Evolutionary conservation across 2,113 vertebrate genomes (phyloP).

Genomic region (Sturnus vulgaris): DNA sequence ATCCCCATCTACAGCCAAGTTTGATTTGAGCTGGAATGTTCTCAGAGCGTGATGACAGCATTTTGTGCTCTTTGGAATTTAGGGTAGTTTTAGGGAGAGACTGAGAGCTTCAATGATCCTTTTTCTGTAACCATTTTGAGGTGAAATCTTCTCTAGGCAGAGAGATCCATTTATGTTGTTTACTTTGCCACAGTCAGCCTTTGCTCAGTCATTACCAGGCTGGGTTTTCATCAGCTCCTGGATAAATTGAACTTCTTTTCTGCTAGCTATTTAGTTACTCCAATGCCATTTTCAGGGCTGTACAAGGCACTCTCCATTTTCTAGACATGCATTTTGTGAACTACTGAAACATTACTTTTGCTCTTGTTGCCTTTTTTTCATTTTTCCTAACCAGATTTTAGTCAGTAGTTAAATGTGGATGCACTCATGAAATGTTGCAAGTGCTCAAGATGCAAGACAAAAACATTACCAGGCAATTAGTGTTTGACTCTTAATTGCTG

Average conservation of each 20-base stretch:
- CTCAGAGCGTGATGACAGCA: not conserved
- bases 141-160: not conserved
- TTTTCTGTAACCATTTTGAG: not conserved
- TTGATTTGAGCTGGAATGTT: not conserved
- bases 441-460: not conserved
- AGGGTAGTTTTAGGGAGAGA: not conserved
- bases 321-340: not conserved
- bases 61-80: not conserved
- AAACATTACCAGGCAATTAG: not conserved
- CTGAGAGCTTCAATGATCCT: not conserved
- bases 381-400: not conserved
- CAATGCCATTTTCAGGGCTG: not conserved
- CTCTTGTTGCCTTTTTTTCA: not conserved
- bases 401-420: not conserved
- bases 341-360: not conserved
- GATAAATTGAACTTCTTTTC: not conserved
- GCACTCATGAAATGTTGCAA: not conserved
- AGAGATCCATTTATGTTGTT: not conserved
- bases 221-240: not conserved
- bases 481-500: not conserved
- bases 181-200: not conserved
- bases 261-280: not conserved
- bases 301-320: not conserved
- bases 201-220: not conserved
- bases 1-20: not conserved